Evolutionary conservation across 2,113 vertebrate species (phyloP).

Genomic region (Nothoprocta perdicaria): DNA sequence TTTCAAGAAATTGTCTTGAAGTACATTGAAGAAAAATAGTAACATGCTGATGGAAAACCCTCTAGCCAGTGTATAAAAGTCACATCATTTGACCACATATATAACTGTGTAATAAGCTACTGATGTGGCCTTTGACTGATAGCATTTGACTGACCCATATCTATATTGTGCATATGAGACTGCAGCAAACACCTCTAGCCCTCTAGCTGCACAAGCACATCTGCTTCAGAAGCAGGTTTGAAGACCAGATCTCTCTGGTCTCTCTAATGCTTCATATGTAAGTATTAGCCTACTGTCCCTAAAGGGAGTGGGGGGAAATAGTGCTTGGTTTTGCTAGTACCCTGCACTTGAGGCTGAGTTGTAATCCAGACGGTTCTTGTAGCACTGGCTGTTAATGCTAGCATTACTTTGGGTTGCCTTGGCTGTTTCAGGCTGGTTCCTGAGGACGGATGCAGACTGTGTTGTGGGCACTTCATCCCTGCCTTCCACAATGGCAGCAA

Average conservation of each 20-base stretch:
- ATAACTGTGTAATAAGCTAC: neutral
- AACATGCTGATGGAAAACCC: neutral
- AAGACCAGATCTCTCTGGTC: neutral
- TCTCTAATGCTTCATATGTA: fast-evolving
- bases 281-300: neutral
- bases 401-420: neutral
- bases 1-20: neutral
- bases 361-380: neutral
- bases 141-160: neutral
- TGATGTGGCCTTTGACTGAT: neutral
- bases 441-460: neutral
- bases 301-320: neutral
- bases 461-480: neutral
- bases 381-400: neutral
- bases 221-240: neutral
- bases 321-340: neutral
- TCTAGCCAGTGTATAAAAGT: neutral
- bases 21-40: neutral
- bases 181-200: neutral
- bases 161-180: neutral
- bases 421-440: neutral
- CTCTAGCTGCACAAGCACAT: neutral
- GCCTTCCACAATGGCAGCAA: neutral
- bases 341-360: neutral
- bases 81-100: neutral